Evolutionary conservation across 2,888 invertebrate genomes (phyloP).

Genomic region (Lycocerus yunnanus): DNA sequence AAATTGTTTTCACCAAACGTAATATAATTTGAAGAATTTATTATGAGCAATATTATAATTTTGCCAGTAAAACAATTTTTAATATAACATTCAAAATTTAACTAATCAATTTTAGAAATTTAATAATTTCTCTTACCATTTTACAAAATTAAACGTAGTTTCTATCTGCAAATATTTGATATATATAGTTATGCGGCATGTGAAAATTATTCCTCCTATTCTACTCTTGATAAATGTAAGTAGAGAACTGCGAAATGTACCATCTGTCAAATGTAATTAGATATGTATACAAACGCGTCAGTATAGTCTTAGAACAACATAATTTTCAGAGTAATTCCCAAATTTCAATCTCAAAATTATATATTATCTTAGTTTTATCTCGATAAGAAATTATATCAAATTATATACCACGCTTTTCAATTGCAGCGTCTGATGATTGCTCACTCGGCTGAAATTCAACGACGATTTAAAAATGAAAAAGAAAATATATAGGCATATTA

Average conservation of each 20-base stretch:
- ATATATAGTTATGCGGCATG: not conserved
- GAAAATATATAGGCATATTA: not conserved
- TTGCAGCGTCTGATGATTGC: not conserved
- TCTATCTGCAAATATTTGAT: constrained; percentile 5
- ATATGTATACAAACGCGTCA: constrained; percentile 11
- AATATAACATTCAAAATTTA: not conserved
- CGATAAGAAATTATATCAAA: not conserved
- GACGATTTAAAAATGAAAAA: too few species aligned
- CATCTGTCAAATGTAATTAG: constrained; percentile 15
- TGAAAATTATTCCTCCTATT: not conserved
- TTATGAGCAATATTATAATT: not conserved
- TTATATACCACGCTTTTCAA: not conserved
- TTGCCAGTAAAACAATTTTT: not conserved
- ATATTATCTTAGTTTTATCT: not conserved
- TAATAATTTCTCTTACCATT: not conserved
- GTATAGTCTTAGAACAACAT: constrained; percentile 8
- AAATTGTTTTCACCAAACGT: constrained; percentile 30
- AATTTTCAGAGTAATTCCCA: constrained; percentile 11
- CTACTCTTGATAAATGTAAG: constrained; percentile 9
- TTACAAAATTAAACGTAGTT: not conserved
- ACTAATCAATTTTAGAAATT: not conserved
- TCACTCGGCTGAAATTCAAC: not conserved
- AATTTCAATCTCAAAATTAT: constrained; percentile 12
- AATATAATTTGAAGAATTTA: not conserved
- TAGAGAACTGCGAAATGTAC: constrained; percentile 7